Percentiles rank a stretch among this genome's conserved stretches.
These are phyloP conservation scores for Chloropsis cyanopogon DNA, from an alignment of 2,113 vertebrate genomes.

Conservation along the genomic window DNA sequence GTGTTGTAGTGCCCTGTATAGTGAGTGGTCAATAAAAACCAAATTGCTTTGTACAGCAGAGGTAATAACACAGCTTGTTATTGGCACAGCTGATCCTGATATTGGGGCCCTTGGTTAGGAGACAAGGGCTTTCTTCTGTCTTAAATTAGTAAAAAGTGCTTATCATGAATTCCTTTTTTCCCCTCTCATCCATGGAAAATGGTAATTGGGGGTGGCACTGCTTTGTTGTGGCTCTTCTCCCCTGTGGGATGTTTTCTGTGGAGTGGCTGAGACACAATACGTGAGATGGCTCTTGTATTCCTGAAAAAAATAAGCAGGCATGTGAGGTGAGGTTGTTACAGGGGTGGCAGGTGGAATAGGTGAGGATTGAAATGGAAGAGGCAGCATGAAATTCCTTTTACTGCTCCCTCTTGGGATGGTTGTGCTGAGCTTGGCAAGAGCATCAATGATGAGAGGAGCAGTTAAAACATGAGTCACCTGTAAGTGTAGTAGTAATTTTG, in stretches of 20 bases:
- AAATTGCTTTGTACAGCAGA: slow-evolving; percentile 41
- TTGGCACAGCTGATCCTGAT: slow-evolving; percentile 11
- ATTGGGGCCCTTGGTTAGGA: background rate
- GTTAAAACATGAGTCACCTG: background rate
- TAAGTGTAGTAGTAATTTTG: background rate
- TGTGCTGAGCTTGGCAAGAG: background rate
- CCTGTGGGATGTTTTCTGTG: background rate
- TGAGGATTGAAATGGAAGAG: background rate
- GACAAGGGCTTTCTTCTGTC: background rate
- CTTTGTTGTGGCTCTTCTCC: background rate
- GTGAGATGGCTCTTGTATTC: background rate
- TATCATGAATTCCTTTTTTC: background rate
- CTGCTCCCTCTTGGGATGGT: background rate
- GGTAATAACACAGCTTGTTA: slow-evolving; percentile 15
- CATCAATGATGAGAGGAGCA: background rate
- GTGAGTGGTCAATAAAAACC: slow-evolving; percentile 28
- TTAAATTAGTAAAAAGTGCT: background rate
- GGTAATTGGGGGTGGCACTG: background rate
- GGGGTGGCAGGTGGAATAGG: background rate
- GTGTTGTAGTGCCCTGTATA: background rate
- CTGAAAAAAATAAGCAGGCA: background rate
- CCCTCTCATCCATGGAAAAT: background rate
- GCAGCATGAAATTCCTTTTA: background rate
- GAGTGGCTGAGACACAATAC: background rate
- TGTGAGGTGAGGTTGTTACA: background rate